A percentile compares a stretch with the other conserved stretches of the same genome.
Conservation (phyloP, 2,113 vertebrate species). For the Panthera leo region DNA sequence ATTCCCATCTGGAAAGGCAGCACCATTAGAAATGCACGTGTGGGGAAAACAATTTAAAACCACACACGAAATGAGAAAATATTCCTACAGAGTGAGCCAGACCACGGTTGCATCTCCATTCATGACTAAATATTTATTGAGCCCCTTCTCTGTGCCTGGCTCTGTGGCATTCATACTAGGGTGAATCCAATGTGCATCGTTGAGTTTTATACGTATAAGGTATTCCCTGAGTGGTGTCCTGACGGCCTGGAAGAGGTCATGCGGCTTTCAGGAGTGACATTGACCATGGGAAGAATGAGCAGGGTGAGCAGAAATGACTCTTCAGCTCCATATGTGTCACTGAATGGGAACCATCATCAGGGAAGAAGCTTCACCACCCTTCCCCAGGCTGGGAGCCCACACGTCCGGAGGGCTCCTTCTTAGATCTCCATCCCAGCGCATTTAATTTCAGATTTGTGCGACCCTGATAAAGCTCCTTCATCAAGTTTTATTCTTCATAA, state of each 20-base stretch:
- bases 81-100: background rate
- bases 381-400: background rate
- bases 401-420: background rate
- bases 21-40: background rate
- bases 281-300: background rate
- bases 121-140: background rate
- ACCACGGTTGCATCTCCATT: background rate
- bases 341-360: background rate
- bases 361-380: background rate
- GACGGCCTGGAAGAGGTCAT: background rate
- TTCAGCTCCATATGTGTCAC: rapidly evolving
- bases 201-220: background rate
- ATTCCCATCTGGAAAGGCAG: background rate
- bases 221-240: background rate
- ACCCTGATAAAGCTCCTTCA: conserved; percentile 71
- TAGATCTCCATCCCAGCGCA: background rate
- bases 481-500: conserved; percentile 86
- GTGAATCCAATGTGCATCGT: background rate
- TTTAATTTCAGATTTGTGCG: conserved; percentile 69
- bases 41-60: background rate
- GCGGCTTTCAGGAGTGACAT: background rate
- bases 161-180: background rate
- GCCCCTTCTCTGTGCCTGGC: background rate
- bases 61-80: background rate
- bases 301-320: background rate